Conservation (phyloP, 2,113 vertebrate genomes). For the Trochalopteron elliotii region DNA sequence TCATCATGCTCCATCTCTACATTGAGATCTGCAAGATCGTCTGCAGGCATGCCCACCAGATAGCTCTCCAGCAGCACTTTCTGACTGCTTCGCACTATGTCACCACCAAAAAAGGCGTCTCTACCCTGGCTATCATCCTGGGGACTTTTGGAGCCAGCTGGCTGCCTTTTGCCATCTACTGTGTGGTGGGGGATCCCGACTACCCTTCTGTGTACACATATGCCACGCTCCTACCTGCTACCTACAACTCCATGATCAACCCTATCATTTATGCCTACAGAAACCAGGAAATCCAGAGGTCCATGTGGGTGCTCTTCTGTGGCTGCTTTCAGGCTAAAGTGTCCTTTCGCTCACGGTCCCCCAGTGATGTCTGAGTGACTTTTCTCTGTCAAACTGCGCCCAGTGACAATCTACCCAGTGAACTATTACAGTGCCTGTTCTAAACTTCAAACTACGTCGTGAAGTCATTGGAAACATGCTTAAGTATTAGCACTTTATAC, state of each 20-base stretch:
- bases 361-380: conserved; percentile 89
- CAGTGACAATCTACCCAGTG: conserved; percentile 70
- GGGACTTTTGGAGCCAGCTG: conserved; percentile 97
- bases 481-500: conserved; percentile 90
- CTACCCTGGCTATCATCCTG: conserved; percentile 92
- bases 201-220: conserved; percentile 94
- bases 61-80: conserved; percentile 98
- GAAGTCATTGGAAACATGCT: conserved; percentile 71
- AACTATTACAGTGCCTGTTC: conserved; percentile 73
- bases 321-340: conserved; percentile 90
- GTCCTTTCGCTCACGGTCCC: conserved; percentile 91
- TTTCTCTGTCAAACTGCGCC: conserved; percentile 5
- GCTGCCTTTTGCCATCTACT: conserved; percentile 97
- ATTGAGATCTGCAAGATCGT: conserved; percentile 97
- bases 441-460: conserved; percentile 57
- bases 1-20: conserved; percentile 92
- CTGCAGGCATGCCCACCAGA: conserved; percentile 95
- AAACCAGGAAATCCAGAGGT: conserved; percentile 94
- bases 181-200: conserved; percentile 87
- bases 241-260: conserved; percentile 99
- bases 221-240: conserved; percentile 92
- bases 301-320: conserved; percentile 91
- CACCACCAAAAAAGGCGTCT: conserved; percentile 93
- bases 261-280: conserved; percentile 99
- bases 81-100: conserved; percentile 91